Base-by-base conservation (phyloP, 2,888 invertebrate genomes). In the Heliconius charithonia region DNA sequence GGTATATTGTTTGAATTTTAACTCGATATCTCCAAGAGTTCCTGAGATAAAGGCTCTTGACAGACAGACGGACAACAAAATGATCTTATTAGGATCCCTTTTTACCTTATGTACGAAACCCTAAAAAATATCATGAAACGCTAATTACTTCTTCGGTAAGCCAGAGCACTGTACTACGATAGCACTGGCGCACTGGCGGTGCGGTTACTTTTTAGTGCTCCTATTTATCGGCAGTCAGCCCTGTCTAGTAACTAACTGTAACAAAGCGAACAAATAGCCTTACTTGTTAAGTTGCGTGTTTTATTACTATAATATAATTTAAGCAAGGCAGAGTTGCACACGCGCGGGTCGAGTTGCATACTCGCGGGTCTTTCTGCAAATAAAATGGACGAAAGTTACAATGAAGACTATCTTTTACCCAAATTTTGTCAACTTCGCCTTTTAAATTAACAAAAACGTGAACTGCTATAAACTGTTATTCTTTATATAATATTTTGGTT, bases 271-370 rank as follows among this genome's bases (percentile, higher is more conserved):
- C 63, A 51, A 56, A 71, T 73, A 72, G 72, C 59, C 32, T 59
- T 74, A 74, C 62, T 63, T 74, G n/a, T 41, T 27, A 16, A 72
- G 63, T 77, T 51, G 77, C 77, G 77, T 77, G 72, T 72, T 73
- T 59, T 37, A 37, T 72, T 77, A 56, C 66, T 73, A 77, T 77
- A 77, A 73, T 77, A 72, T 73, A 72, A 77, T 63, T 56, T 56
- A 37, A 65, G 72, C 65, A 56, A 37, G 72, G 71, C 65, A 62
- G 37, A 25, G 16, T 27, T 77, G 77, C 19, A 22, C 19, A 19
- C 6, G 19, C 19, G 0, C 51, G 19, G 7, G 19, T 51, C 51
- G 59, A n/a, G 3, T n/a, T n/a, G 3, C 22, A 59, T 32, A 32
- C 32, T 9, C 19, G 0, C 19, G 16, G 7, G 19, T 51, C 51